Percentiles rank a stretch among this genome's conserved stretches.
Evolutionary conservation across 2,113 vertebrate species (phyloP).

Genomic region (Smithornis capensis): DNA sequence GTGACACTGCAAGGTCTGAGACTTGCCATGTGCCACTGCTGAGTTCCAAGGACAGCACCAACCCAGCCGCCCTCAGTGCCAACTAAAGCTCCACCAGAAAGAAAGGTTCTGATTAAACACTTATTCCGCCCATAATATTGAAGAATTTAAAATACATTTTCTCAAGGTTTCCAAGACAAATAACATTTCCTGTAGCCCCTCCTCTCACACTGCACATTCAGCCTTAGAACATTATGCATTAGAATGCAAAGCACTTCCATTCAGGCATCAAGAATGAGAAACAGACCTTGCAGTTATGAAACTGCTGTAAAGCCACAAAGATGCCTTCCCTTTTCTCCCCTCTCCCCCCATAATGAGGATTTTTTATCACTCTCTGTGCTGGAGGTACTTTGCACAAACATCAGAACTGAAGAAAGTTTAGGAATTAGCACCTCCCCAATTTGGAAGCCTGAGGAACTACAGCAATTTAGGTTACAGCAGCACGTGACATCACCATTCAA

Average conservation of each 20-base stretch:
- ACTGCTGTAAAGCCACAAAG: not conserved
- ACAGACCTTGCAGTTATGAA: not conserved
- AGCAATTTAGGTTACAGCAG: not conserved
- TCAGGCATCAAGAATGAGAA: not conserved
- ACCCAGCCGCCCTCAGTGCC: rapidly evolving
- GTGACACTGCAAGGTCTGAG: not conserved
- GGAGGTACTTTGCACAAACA: not conserved
- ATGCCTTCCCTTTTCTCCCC: not conserved
- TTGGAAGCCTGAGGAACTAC: not conserved
- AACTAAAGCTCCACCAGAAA: not conserved
- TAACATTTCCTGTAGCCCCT: not conserved
- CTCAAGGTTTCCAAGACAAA: not conserved
- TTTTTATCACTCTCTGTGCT: not conserved
- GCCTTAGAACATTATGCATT: not conserved
- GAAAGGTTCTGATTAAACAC: not conserved
- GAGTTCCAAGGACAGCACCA: not conserved
- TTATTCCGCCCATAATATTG: not conserved
- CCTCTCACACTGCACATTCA: not conserved
- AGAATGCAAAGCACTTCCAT: slow-evolving; percentile 11
- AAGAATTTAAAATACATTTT: not conserved
- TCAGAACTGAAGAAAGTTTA: not conserved
- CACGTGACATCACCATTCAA: not conserved
- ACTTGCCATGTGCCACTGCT: not conserved
- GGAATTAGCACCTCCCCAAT: not conserved
- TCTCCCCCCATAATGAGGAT: not conserved